Evolutionary conservation across 2,113 vertebrate species (phyloP).

Genomic region (Eudyptes chrysolophus): DNA sequence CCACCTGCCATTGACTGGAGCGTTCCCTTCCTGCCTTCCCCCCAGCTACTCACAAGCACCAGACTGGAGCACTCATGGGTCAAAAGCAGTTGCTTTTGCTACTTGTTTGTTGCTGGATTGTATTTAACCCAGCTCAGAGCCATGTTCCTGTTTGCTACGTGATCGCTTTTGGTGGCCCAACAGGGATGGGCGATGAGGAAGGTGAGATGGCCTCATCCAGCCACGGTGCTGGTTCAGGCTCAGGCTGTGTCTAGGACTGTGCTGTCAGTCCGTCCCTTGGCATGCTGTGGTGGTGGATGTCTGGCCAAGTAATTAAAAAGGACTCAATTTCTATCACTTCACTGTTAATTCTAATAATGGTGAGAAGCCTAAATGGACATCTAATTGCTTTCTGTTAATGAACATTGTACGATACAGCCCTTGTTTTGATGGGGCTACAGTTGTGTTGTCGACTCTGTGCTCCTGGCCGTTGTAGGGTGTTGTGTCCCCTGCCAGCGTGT

Average conservation of each 20-base stretch:
- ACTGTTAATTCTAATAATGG: neutral
- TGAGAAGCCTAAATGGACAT: neutral
- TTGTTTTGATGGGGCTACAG: neutral
- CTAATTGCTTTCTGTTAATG: neutral
- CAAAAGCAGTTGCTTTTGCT: neutral
- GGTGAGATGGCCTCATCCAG: rapidly evolving
- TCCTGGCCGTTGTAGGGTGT: neutral
- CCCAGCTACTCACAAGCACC: neutral
- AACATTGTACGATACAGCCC: rapidly evolving
- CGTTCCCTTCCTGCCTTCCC: neutral
- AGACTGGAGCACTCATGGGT: neutral
- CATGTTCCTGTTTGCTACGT: rapidly evolving
- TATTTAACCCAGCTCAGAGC: neutral
- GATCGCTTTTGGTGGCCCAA: neutral
- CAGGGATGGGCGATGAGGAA: neutral
- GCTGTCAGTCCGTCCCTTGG: neutral
- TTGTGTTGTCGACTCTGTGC: neutral
- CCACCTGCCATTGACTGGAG: rapidly evolving
- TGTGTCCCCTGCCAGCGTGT: neutral
- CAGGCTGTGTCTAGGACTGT: neutral
- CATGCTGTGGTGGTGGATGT: rapidly evolving
- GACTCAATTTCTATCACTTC: neutral
- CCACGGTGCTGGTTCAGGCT: neutral
- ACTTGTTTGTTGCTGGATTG: neutral
- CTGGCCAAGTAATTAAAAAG: neutral